These are phyloP conservation scores for Rhagoletis pomonella DNA, from an alignment of 1,140 invertebrate species.

Conservation along the genomic window DNA sequence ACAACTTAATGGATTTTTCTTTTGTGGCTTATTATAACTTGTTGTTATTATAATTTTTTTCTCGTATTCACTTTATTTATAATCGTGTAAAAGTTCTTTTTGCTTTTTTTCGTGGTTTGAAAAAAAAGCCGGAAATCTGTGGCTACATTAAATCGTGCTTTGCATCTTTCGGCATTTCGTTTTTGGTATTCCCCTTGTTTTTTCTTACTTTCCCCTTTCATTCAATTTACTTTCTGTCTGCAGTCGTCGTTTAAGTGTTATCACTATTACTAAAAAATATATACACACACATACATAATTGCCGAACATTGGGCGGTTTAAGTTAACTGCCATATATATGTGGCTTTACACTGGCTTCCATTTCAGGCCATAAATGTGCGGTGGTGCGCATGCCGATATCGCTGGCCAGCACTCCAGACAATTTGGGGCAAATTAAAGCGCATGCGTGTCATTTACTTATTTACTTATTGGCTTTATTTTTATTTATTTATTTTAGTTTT, in stretches of 20 bases:
- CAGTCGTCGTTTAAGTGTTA: neutral
- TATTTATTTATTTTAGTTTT: neutral
- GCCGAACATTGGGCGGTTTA: neutral
- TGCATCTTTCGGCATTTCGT: neutral
- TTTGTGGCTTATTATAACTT: neutral
- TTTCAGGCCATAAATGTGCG: neutral
- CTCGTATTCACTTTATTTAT: neutral
- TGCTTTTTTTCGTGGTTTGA: neutral
- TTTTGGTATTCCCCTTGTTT: neutral
- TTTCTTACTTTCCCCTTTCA: slow-evolving; percentile 16
- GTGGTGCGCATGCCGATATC: slow-evolving; percentile 4
- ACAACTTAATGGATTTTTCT: neutral
- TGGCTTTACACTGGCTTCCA: slow-evolving; percentile 7
- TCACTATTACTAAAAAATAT: neutral
- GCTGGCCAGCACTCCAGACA: neutral
- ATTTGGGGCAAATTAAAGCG: neutral
- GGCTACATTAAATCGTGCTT: neutral
- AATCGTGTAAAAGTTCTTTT: neutral
- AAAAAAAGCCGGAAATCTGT: slow-evolving; percentile 28
- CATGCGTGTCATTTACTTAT: slow-evolving; percentile 8
- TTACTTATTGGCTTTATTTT: neutral
- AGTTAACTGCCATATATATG: neutral
- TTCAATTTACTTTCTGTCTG: neutral
- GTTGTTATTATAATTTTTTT: neutral
- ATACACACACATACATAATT: neutral